These are phyloP conservation scores for Buathra laborator DNA, from an alignment of 2,888 invertebrate species.

Conservation along the genomic window DNA sequence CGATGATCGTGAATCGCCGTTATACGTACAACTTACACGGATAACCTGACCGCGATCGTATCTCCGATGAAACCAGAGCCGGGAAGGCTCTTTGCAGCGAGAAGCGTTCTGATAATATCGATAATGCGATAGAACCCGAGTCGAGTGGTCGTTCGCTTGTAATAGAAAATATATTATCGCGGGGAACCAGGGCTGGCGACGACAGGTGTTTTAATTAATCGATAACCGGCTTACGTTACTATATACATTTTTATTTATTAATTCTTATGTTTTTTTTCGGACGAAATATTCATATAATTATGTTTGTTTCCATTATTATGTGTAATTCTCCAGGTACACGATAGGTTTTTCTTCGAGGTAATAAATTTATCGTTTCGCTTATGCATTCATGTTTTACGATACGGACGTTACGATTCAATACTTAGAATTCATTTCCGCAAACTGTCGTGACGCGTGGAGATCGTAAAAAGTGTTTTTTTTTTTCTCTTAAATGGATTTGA, in stretches of 20 bases:
- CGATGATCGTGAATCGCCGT: constrained; percentile 33
- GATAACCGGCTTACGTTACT: neutral
- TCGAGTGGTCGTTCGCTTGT: neutral
- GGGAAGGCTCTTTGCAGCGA: neutral
- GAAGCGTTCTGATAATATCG: neutral
- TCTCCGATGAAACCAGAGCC: neutral
- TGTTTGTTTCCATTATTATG: too few relatives aligned
- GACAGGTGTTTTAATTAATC: neutral
- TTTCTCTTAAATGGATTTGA: neutral
- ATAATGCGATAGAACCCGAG: neutral
- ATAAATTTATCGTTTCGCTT: neutral
- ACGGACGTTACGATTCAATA: neutral
- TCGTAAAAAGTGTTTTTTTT: neutral
- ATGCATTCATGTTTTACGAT: neutral
- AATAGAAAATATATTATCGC: neutral
- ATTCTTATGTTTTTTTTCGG: neutral
- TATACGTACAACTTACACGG: constrained; percentile 8
- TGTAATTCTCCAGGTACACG: too few relatives aligned
- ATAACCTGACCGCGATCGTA: constrained; percentile 7
- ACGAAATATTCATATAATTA: too few relatives aligned
- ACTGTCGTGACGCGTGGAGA: neutral
- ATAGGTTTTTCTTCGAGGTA: too few relatives aligned
- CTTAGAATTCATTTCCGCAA: neutral
- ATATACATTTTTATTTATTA: neutral
- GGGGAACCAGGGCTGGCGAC: neutral